These are phyloP conservation scores for Monodelphis domestica DNA, from an alignment of 2,797 vertebrate genomes.

Conservation along the genomic window DNA sequence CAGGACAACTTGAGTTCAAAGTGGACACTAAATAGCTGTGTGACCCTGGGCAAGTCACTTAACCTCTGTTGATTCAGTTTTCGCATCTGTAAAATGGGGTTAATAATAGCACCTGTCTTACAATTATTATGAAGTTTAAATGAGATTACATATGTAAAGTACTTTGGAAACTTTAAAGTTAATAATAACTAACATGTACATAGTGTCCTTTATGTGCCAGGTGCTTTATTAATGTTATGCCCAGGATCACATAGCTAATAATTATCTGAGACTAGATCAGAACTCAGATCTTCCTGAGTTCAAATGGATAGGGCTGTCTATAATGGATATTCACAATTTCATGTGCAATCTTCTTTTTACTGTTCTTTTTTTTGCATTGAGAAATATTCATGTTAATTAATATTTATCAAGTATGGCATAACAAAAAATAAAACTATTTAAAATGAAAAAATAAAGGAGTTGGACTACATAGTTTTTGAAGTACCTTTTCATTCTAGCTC, in stretches of 20 bases:
- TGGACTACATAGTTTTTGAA: neutral
- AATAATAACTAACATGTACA: neutral
- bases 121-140: neutral
- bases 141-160: neutral
- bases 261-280: neutral
- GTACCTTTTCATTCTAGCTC: neutral
- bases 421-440: neutral
- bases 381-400: neutral
- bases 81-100: neutral
- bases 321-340: neutral
- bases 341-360: neutral
- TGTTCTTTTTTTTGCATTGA: neutral
- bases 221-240: neutral
- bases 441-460: neutral
- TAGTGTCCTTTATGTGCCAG: neutral
- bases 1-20: neutral
- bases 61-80: neutral
- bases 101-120: neutral
- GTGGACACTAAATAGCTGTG: neutral
- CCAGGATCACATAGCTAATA: neutral
- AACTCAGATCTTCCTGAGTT: neutral
- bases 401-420: neutral
- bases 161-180: neutral
- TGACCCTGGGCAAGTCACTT: neutral
- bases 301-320: neutral